These are phyloP conservation scores for Gadus chalcogrammus DNA, from an alignment of 2,113 vertebrate genomes.

Conservation along the genomic window DNA sequence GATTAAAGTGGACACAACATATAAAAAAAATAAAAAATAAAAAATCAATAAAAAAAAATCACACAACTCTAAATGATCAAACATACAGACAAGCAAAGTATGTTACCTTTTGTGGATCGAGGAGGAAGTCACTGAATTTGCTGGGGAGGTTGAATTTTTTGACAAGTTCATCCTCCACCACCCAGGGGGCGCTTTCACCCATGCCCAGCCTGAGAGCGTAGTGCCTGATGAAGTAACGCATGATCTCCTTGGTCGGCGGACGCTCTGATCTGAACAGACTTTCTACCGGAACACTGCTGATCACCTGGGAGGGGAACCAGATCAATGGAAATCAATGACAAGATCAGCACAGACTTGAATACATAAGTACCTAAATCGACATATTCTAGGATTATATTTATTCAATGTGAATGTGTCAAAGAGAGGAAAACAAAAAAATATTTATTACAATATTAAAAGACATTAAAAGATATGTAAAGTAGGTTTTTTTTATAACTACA, in stretches of 20 bases:
- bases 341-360: neutral
- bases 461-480: no score
- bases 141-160: conserved; percentile 93
- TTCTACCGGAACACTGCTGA: conserved; percentile 89
- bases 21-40: neutral
- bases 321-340: neutral
- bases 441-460: no score
- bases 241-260: conserved; percentile 97
- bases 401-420: no score
- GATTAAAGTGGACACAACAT: neutral
- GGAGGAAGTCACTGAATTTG: conserved; percentile 96
- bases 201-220: conserved; percentile 85
- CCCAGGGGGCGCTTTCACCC: conserved; percentile 93
- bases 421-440: no score
- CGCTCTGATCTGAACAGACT: conserved; percentile 90
- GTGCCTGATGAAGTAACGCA: conserved; percentile 96
- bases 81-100: neutral
- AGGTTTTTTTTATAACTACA: no score
- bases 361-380: neutral
- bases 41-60: neutral
- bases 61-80: neutral
- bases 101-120: conserved; percentile 93
- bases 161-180: conserved; percentile 92
- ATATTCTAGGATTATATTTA: no score
- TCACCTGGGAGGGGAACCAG: conserved; percentile 72